Evolutionary conservation across 2,797 vertebrate species (phyloP).

Genomic region (Halcyon badia): DNA sequence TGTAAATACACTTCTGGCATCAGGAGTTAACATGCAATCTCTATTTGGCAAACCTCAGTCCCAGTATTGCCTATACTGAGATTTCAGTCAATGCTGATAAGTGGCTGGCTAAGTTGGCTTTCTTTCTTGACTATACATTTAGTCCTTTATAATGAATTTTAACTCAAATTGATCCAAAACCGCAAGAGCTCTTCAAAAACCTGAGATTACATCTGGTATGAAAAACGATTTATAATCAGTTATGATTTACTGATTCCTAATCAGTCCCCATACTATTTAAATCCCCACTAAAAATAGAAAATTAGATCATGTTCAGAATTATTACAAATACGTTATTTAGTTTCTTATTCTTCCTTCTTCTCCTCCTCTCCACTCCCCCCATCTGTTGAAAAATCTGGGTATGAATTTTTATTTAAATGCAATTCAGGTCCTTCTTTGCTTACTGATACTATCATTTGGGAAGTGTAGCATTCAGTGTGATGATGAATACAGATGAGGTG

Average conservation of each 20-base stretch:
- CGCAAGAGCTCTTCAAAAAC: neutral
- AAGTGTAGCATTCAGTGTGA: neutral
- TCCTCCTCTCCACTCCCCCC: fast-evolving
- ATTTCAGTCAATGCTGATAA: neutral
- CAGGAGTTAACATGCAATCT: neutral
- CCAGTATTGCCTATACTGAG: neutral
- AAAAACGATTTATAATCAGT: neutral
- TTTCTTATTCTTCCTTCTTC: neutral
- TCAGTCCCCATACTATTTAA: neutral
- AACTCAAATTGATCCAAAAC: neutral
- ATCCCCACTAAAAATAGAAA: neutral
- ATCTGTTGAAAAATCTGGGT: neutral
- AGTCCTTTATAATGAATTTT: neutral
- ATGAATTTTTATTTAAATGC: neutral
- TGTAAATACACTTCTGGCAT: neutral
- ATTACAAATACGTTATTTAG: neutral
- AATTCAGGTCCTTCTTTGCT: neutral
- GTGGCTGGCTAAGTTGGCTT: neutral
- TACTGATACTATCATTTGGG: neutral
- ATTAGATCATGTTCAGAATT: neutral
- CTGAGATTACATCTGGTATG: neutral
- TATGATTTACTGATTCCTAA: neutral
- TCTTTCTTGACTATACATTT: neutral
- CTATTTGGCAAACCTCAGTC: neutral
- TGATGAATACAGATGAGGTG: neutral